Evolutionary conservation across 2,797 vertebrate genomes (phyloP).

Genomic region (Platalea minor): DNA sequence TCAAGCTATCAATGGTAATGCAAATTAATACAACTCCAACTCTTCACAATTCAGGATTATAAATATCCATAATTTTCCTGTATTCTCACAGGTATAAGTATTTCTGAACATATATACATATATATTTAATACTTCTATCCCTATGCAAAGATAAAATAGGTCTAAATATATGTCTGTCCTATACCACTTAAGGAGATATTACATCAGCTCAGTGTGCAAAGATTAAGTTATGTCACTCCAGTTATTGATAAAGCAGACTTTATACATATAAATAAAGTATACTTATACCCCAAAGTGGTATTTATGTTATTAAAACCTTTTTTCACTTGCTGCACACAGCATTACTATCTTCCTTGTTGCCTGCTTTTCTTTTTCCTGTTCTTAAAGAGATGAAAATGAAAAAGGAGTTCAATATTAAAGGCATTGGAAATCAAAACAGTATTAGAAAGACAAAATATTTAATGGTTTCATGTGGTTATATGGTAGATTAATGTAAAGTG

Average conservation of each 20-base stretch:
- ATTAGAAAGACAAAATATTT: background rate
- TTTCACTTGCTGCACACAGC: background rate
- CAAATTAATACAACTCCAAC: constrained; percentile 54
- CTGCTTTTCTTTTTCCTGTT: background rate
- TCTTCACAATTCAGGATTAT: constrained; percentile 19
- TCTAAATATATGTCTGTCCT: background rate
- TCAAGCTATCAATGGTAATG: constrained; percentile 42
- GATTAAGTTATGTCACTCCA: background rate
- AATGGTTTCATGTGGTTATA: background rate
- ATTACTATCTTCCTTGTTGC: background rate
- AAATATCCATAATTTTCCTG: constrained; percentile 35
- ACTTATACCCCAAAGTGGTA: background rate
- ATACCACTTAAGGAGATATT: background rate
- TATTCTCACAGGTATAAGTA: background rate
- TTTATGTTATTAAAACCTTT: background rate
- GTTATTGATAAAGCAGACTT: background rate
- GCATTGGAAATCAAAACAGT: background rate
- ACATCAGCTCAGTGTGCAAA: background rate
- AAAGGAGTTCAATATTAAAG: background rate
- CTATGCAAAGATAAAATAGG: background rate
- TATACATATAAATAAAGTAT: background rate
- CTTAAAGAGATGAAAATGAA: background rate
- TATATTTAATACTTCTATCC: background rate
- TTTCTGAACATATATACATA: background rate
- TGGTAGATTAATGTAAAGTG: background rate